Conservation (phyloP, 2,888 invertebrate species). For the Entomobrya proxima region DNA sequence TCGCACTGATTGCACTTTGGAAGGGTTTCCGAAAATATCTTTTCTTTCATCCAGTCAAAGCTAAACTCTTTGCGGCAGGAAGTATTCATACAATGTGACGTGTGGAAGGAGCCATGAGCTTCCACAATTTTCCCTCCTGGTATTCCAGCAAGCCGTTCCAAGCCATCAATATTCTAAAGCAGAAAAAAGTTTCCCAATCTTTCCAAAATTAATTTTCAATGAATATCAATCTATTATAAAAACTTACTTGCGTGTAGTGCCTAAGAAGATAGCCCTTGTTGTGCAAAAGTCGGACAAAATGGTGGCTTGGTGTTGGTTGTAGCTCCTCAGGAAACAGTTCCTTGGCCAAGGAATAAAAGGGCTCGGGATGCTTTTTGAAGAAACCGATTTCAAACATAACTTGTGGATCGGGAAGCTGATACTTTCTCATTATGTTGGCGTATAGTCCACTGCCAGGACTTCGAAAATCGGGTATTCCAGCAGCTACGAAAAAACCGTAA, state of each 20-base stretch:
- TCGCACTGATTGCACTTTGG: constrained; percentile 87
- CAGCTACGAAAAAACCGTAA: constrained; percentile 87
- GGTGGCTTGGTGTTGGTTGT: constrained; percentile 93
- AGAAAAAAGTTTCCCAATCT: constrained; percentile 7
- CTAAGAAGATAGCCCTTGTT: constrained; percentile 84
- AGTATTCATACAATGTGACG: constrained; percentile 86
- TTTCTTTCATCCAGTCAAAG: constrained; percentile 91
- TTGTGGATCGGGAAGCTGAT: constrained; percentile 92
- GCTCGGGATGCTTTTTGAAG: constrained; percentile 91
- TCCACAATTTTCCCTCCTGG: constrained; percentile 91
- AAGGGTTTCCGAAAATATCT: constrained; percentile 84
- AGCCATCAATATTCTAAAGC: constrained; percentile 94
- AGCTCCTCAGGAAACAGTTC: constrained; percentile 91
- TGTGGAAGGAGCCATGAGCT: constrained; percentile 95
- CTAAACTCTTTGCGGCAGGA: constrained; percentile 84
- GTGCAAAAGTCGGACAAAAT: constrained; percentile 90
- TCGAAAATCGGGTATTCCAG: constrained; percentile 97
- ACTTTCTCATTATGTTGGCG: constrained; percentile 89
- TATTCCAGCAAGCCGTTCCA: constrained; percentile 91
- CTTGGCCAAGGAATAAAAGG: constrained; percentile 93
- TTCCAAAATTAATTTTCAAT: background rate
- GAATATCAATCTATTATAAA: too few species aligned
- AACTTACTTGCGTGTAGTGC: constrained; percentile 80
- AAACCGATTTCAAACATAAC: constrained; percentile 94
- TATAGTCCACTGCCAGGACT: constrained; percentile 95